A percentile compares a stretch with the other conserved stretches of the same genome.
Conservation (phyloP, 2,113 vertebrate species). For the Mugil cephalus region DNA sequence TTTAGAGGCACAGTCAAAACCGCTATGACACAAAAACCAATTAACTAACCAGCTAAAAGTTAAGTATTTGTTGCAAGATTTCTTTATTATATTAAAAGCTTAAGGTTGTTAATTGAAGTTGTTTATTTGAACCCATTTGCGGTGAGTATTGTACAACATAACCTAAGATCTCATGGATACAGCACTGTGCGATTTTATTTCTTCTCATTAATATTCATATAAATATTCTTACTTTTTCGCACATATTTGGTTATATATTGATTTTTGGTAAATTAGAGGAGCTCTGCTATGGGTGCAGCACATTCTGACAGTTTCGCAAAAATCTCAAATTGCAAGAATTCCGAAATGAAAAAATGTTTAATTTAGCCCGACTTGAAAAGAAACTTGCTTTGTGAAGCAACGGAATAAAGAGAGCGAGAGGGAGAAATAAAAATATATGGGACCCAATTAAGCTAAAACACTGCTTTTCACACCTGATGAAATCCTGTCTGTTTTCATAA, state of each 20-base stretch:
- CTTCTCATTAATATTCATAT: too few relatives aligned
- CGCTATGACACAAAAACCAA: slow-evolving; percentile 7
- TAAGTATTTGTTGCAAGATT: neutral
- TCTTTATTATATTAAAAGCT: neutral
- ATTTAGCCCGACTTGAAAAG: slow-evolving; percentile 9
- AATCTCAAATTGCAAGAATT: slow-evolving; percentile 10
- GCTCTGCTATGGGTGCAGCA: neutral
- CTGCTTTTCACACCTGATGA: slow-evolving; percentile 91
- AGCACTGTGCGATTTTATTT: too few relatives aligned
- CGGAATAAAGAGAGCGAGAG: neutral
- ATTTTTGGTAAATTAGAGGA: neutral
- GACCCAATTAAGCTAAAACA: slow-evolving; percentile 94
- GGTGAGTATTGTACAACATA: too few relatives aligned
- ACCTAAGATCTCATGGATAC: too few relatives aligned
- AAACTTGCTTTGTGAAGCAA: slow-evolving; percentile 21
- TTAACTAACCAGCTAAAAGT: slow-evolving; percentile 1
- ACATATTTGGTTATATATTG: neutral
- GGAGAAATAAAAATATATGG: slow-evolving; percentile 87
- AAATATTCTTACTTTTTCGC: too few relatives aligned
- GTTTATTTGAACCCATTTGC: too few relatives aligned
- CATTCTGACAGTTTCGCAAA: slow-evolving; percentile 12
- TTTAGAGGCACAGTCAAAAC: slow-evolving; percentile 21
- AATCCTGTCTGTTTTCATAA: slow-evolving; percentile 88
- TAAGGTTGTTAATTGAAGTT: neutral
- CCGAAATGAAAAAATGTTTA: neutral